Evolutionary conservation across 2,888 invertebrate species (phyloP), one percentile per base, ranked within the genome.

Genomic region (Luffia ferchaultella): DNA sequence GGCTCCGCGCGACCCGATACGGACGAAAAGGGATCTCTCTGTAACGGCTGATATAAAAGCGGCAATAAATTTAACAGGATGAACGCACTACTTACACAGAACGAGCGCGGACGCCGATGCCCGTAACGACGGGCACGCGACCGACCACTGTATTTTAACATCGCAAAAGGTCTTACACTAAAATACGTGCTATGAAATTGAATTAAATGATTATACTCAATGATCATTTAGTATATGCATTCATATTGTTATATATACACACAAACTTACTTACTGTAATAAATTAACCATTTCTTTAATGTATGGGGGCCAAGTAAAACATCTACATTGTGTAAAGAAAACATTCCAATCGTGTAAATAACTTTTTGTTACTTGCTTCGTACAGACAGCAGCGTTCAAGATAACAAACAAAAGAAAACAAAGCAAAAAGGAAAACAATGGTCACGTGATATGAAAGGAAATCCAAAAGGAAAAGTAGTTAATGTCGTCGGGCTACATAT

Each of bases 1-100:
- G 79, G 78, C 68, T 76, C 73, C 77, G 71, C 73, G 72, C 70
- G 68, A 72, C 67, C 76, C 73, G 79, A 80, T 79, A 78, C 76
- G 76, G 73, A 72, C 77, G 75, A 73, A 76, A 79, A 76, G 79
- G 80, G 76, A 73, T 74, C 73, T 73, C 75, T 71, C 76, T 69
- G 76, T 78, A 78, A 77, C 77, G 79, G 76, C 75, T 77, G 79
- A 82, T 82, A 82, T 82, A 82, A 80, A 80, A 80, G 80, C 78
- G 74, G 76, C 79, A 78, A 82, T 83, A 83, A 83, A 83, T 83
- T 83, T 77, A 76, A 77, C 78, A 78, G 82, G 80, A 83, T 83
- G 78, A 80, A 82, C 82, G 76, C 79, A 80, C 80, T 80, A 80
- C 78, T 80, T 82, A 79, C 76, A 77, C 68, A 72, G 74, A 72